A percentile compares a stretch with the other conserved stretches of the same genome.
Conservation (phyloP, 1,140 invertebrate genomes). For the Drosophila nigromelanica region DNA sequence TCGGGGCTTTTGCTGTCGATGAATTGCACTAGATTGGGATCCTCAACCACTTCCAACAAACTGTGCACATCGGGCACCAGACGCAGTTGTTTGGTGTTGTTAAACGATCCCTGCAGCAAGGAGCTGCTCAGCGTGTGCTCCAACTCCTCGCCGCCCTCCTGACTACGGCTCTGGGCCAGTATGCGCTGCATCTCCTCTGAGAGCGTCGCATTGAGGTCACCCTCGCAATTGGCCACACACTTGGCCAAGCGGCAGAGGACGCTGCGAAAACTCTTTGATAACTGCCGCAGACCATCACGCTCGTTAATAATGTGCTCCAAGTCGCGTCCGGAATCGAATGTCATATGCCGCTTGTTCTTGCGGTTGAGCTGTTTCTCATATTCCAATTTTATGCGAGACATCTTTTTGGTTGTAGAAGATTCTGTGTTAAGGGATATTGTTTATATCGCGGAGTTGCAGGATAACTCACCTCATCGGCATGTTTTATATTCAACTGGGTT, state of each 20-base stretch:
- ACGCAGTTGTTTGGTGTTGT: constrained; percentile 73
- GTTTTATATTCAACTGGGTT: constrained; percentile 85
- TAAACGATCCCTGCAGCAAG: constrained; percentile 51
- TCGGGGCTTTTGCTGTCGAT: constrained; percentile 78
- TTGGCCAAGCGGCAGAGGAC: constrained; percentile 88
- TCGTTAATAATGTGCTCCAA: constrained; percentile 86
- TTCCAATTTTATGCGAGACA: constrained; percentile 84
- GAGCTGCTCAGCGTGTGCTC: constrained; percentile 61
- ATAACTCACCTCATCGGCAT: constrained; percentile 84
- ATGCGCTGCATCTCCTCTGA: constrained; percentile 86
- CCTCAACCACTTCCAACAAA: constrained; percentile 85
- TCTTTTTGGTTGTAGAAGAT: constrained; percentile 73
- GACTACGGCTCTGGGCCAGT: constrained; percentile 61
- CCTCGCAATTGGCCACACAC: constrained; percentile 90
- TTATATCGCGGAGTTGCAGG: not conserved
- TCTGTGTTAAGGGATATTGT: not conserved
- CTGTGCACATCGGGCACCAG: constrained; percentile 88
- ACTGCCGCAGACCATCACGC: constrained; percentile 76
- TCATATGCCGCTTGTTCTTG: constrained; percentile 85
- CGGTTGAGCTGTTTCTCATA: constrained; percentile 83
- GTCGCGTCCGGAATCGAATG: constrained; percentile 85
- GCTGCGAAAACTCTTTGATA: constrained; percentile 76
- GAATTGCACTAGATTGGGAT: constrained; percentile 77
- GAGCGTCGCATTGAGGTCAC: constrained; percentile 90
- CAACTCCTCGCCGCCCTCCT: constrained; percentile 59